Conservation (phyloP, 2,113 vertebrate species). For the Sturnus vulgaris region DNA sequence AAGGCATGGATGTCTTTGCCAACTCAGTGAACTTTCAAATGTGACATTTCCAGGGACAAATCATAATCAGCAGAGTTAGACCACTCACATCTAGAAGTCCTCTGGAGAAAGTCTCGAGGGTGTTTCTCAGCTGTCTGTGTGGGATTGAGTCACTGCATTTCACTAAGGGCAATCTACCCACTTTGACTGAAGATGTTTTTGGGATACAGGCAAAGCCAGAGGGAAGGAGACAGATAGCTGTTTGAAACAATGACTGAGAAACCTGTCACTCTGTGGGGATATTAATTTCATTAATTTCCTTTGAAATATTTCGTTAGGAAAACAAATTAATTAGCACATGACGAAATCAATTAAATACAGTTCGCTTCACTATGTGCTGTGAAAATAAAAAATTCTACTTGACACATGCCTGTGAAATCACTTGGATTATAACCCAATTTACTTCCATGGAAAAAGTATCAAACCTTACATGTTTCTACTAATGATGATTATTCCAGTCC, state of each 20-base stretch:
- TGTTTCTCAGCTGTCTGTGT: not conserved
- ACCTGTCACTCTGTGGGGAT: not conserved
- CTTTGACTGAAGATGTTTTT: not conserved
- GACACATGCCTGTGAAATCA: not conserved
- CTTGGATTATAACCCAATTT: not conserved
- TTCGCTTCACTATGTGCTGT: not conserved
- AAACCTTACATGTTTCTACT: not conserved
- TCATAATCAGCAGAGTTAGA: not conserved
- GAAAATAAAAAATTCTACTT: not conserved
- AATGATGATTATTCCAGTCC: not conserved
- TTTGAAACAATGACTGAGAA: not conserved
- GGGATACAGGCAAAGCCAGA: not conserved
- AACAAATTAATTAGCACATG: not conserved
- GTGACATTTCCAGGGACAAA: constrained; percentile 33
- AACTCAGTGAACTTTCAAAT: constrained; percentile 39
- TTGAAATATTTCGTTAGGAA: not conserved
- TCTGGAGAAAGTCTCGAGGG: not conserved
- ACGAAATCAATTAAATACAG: not conserved
- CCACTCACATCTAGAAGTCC: not conserved
- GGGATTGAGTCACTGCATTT: not conserved
- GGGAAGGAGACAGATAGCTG: not conserved
- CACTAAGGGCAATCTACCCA: not conserved
- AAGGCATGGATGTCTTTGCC: not conserved
- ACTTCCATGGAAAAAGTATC: not conserved
- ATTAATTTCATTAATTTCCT: not conserved